Evolutionary conservation across 2,113 vertebrate genomes (phyloP), one percentile per base, ranked within the genome.

Genomic region (Oriolus oriolus): DNA sequence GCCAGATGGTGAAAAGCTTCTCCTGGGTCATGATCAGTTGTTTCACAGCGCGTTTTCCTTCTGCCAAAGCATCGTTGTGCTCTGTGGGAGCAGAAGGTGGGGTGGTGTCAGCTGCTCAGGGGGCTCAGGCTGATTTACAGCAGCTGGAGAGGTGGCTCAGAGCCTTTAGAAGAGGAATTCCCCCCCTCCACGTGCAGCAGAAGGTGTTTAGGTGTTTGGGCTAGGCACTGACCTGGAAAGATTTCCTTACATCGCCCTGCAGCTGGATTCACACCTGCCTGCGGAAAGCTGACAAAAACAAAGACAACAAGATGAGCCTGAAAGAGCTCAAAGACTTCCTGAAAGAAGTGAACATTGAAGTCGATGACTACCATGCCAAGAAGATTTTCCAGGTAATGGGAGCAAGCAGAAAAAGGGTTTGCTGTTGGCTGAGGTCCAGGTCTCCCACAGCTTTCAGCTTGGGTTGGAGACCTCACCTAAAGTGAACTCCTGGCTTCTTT

Each of bases 221-320:
- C 10, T 27, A 4, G 68, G 64, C n/a, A 3, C 15, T 44, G 59
- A 42, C 54, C 56, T 65, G 75, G 92, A 70, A 90, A 76, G 95
- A 53, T 96, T 94, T 97, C 98, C 98, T 99, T 99, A 98, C 95
- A 98, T 98, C 93, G 53, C 30, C 64, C 18, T 37, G 81, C 95
- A 99, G 99, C 97, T 99, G 99, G 99, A 98, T 99, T 71, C 98
- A 99, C 82, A 98, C 98, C 73, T 99, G 99, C 96, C 98, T 99
- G 96, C 84, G 98, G 19, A 99, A 99, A 95, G 99, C 99, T 23
- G 99, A 99, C 96, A 99, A 99, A 91, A 99, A 99, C 81, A 97
- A 97, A 9, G 99, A 99, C 98, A 99, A 99, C 96, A 99, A 98
- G 96, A 99, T 99, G 99, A 98, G 94, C 74, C 98, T 99, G 88